phyloP scores from a whole-genome alignment of 37 sponge, comb jelly and placozoan species.

The Dysidea cf. avara region DNA sequence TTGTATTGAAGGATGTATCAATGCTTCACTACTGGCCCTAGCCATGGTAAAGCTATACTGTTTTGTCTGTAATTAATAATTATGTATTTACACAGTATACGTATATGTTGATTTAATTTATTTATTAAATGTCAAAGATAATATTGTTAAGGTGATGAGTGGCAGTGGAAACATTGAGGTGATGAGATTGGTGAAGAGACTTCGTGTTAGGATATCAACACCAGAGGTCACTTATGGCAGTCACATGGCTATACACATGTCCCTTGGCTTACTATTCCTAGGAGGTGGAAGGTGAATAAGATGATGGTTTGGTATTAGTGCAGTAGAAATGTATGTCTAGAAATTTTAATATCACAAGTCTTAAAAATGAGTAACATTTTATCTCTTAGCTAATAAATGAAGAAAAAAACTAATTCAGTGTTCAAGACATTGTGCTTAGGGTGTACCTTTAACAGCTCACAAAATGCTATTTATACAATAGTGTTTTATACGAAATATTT shows the following conservation, averaged over 20 bases:
- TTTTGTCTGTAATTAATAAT: background rate
- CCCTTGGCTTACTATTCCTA: constrained; percentile 90
- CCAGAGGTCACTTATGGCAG: constrained; percentile 79
- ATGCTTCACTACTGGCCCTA: constrained; percentile 21
- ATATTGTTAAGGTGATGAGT: constrained; percentile 75
- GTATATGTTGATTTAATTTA: constrained; percentile 5
- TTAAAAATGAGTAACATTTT: too few relatives aligned
- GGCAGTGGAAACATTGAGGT: constrained; percentile 89
- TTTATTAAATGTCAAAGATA: too few relatives aligned
- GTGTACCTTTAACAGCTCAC: too few relatives aligned
- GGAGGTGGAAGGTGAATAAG: constrained; percentile 74
- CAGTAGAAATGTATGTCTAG: too few relatives aligned
- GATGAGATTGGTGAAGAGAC: constrained; percentile 54
- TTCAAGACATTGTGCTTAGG: too few relatives aligned
- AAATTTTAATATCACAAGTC: too few relatives aligned
- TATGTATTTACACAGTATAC: too few relatives aligned
- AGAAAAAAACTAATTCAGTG: too few relatives aligned
- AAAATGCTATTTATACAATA: too few relatives aligned
- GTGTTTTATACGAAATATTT: background rate
- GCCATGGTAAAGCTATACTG: constrained; percentile 77
- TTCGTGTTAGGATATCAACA: constrained; percentile 32
- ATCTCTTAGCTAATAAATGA: too few relatives aligned
- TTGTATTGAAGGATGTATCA: constrained; percentile 53
- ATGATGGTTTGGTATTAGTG: too few relatives aligned
- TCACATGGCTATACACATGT: constrained; percentile 95